Evolutionary conservation across 2,888 invertebrate species (phyloP).

Genomic region (Melikaiella ostensackeni): DNA sequence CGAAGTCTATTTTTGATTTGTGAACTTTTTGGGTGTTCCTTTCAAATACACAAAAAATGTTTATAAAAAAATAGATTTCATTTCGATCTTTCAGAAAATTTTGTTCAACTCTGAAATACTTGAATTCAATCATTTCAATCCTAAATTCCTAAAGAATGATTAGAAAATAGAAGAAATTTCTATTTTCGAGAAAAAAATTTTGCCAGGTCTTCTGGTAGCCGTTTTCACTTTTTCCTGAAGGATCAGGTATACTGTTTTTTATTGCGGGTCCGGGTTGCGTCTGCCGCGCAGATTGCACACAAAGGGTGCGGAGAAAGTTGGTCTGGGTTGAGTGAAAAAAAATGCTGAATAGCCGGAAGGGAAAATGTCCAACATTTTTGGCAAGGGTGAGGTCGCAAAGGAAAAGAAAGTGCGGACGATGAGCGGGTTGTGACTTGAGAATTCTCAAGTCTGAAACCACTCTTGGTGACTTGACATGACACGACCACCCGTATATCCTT

Average conservation of each 20-base stretch:
- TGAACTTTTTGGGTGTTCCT: too few species aligned
- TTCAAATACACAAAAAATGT: too few species aligned
- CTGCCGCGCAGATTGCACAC: slow-evolving; percentile 46
- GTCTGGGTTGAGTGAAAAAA: slow-evolving; percentile 53
- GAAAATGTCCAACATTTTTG: slow-evolving; percentile 39
- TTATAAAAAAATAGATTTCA: too few species aligned
- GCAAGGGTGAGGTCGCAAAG: slow-evolving; percentile 48
- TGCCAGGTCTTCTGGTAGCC: background rate
- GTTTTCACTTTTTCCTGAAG: slow-evolving; percentile 1
- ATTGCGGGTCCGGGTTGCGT: slow-evolving; percentile 10
- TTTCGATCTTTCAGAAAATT: too few species aligned
- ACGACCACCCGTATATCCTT: slow-evolving; percentile 35
- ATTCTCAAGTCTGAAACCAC: slow-evolving; percentile 38
- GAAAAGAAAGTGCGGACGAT: slow-evolving; percentile 58
- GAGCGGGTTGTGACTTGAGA: slow-evolving; percentile 56
- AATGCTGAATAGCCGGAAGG: slow-evolving; percentile 43
- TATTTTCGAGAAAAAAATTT: background rate
- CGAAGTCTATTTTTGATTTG: too few species aligned
- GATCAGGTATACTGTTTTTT: slow-evolving; percentile 20
- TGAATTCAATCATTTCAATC: too few species aligned
- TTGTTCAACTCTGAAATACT: too few species aligned
- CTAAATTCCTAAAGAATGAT: too few species aligned
- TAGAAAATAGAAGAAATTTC: background rate
- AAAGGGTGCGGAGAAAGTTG: slow-evolving; percentile 69
- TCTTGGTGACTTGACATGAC: slow-evolving; percentile 17